Evolutionary conservation across 2,113 vertebrate genomes (phyloP), one percentile per base, ranked within the genome.

Genomic region (Zeus faber): DNA sequence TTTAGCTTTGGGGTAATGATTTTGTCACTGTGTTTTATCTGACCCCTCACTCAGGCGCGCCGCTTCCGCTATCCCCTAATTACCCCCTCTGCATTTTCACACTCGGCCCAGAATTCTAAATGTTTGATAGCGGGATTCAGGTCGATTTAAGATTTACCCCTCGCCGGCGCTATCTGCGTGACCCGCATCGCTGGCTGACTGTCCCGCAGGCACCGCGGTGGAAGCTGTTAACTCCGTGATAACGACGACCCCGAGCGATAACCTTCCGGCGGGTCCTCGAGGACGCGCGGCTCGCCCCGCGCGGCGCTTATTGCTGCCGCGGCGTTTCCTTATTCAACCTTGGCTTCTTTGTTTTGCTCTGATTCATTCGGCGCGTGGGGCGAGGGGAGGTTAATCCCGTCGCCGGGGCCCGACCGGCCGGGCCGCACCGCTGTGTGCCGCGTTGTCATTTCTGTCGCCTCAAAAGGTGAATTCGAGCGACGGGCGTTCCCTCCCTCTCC

Each of bases 161-260:
- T 72, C 67, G 59, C 24, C 22, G 33, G 70, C 54, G 62, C 58
- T 85, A 86, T 85, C 76, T 76, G 51, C 79, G 72, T 83, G 74
- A 80, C 75, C 81, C 40, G 80, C 58, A 76, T 77, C 57, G 6
- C 47, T 69, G 47, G 56, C 60, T 10, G 67, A 61, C 68, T 52
- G 62, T 70, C 73, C 81, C 61, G 58, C 50, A 70, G 81, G 72
- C 71, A 79, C 65, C 47, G 31, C 67, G 76, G 66, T 73, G 72
- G 77, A 85, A 84, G 83, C 76, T 85, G 86, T 82, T 84, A 83
- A 80, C 74, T 79, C 63, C 55, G 65, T 79, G 84, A 88, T 88
- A 89, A 85, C 76, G 69, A 39, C 54, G 57, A 82, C 72, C 68
- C 65, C 61, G 68, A 80, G 76, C 73, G 85, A 89, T 87, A 83